A percentile compares a stretch with the other conserved stretches of the same genome.
Conservation (phyloP, 2,797 vertebrate genomes). For the Erethizon dorsatum region DNA sequence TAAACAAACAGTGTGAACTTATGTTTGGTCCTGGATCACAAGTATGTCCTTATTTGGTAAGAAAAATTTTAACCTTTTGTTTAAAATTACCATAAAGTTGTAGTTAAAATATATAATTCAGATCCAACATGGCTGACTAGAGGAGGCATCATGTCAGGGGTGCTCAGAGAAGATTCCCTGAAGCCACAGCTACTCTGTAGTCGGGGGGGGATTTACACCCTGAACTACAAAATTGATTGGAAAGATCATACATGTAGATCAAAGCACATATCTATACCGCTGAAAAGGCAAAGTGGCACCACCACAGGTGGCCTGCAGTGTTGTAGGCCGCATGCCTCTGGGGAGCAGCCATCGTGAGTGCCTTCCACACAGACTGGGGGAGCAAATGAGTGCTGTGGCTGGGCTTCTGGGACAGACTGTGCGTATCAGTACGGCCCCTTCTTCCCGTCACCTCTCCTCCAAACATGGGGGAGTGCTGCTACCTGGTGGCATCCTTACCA, state of each 20-base stretch:
- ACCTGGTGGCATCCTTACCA: neutral
- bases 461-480: neutral
- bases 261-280: neutral
- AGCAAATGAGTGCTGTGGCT: neutral
- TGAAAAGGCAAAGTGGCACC: neutral
- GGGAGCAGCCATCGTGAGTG: neutral
- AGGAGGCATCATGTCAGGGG: neutral
- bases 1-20: conserved; percentile 97
- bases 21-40: conserved; percentile 98
- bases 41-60: conserved; percentile 97
- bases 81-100: conserved; percentile 13
- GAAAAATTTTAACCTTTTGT: conserved; percentile 72
- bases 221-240: neutral
- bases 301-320: neutral
- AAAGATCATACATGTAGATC: neutral
- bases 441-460: neutral
- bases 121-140: neutral
- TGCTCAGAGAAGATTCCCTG: neutral
- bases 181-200: neutral
- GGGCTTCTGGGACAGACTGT: neutral
- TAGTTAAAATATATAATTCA: neutral
- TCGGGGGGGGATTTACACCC: neutral
- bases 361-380: neutral
- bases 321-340: neutral
- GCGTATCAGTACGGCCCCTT: neutral